Percentiles rank a stretch among this genome's conserved stretches.
phyloP scores from a whole-genome alignment of 2,888 invertebrate species.

The Yponomeuta cagnagella region DNA sequence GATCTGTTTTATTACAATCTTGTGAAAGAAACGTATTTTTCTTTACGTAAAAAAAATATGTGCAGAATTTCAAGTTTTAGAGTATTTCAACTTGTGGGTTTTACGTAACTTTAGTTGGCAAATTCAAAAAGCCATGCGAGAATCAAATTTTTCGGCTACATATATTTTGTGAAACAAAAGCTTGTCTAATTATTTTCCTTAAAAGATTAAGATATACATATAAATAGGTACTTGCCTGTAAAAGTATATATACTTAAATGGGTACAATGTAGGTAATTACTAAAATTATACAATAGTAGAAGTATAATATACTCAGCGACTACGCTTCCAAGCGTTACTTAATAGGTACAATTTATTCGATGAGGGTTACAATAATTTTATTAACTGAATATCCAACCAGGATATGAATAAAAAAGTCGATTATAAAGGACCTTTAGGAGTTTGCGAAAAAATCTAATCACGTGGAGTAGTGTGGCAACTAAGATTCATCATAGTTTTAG shows the following conservation, averaged over 20 bases:
- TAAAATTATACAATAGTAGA: slow-evolving; percentile 71
- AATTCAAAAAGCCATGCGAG: slow-evolving; percentile 64
- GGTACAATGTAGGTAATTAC: slow-evolving; percentile 67
- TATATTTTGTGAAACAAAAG: slow-evolving; percentile 39
- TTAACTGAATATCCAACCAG: slow-evolving; percentile 61
- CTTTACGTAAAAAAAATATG: slow-evolving; percentile 22
- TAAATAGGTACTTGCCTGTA: slow-evolving; percentile 32
- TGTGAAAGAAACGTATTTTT: slow-evolving; percentile 25
- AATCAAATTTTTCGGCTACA: slow-evolving; percentile 34
- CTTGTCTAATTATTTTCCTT: slow-evolving; percentile 56
- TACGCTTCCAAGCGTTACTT: slow-evolving; percentile 71
- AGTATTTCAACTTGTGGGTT: slow-evolving; percentile 24
- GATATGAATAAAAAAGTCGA: slow-evolving; percentile 23
- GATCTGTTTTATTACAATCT: slow-evolving; percentile 49
- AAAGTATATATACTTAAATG: slow-evolving; percentile 59
- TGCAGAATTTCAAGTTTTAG: slow-evolving; percentile 25
- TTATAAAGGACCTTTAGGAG: background rate
- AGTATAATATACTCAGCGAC: slow-evolving; percentile 60
- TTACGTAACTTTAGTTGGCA: slow-evolving; percentile 23
- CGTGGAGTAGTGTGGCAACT: background rate
- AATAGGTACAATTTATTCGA: slow-evolving; percentile 57
- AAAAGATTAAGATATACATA: slow-evolving; percentile 61
- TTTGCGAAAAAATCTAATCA: background rate
- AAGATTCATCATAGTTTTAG: background rate
- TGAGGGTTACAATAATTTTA: slow-evolving; percentile 33